phyloP scores from a whole-genome alignment of 2,888 invertebrate species.

The Sarcophaga carnaria region DNA sequence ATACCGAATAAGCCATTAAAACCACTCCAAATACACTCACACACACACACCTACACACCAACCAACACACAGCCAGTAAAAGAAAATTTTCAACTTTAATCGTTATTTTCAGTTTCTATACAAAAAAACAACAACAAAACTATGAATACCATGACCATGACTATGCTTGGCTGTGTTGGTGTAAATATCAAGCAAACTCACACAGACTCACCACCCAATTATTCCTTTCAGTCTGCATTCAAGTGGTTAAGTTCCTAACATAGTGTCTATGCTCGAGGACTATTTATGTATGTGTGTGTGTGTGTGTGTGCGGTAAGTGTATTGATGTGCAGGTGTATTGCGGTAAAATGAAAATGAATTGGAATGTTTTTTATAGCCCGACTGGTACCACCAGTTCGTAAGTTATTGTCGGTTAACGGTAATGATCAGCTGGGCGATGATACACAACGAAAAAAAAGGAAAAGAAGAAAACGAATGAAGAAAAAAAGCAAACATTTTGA shows the following conservation, averaged over 20 bases:
- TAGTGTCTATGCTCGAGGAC: not conserved
- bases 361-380: not conserved
- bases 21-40: too few relatives aligned
- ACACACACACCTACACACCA: too few relatives aligned
- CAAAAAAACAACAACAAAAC: too few relatives aligned
- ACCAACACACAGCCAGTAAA: too few relatives aligned
- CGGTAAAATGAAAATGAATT: conserved; percentile 36
- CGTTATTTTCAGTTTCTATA: too few relatives aligned
- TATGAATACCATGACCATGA: too few relatives aligned
- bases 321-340: conserved; percentile 24
- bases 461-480: not conserved
- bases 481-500: not conserved
- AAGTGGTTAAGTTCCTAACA: not conserved
- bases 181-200: too few relatives aligned
- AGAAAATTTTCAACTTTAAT: too few relatives aligned
- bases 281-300: not conserved
- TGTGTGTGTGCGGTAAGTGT: not conserved
- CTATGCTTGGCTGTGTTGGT: too few relatives aligned
- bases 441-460: not conserved
- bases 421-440: not conserved
- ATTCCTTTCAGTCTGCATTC: not conserved
- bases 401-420: not conserved
- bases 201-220: not conserved
- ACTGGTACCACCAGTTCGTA: not conserved
- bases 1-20: too few relatives aligned